phyloP scores from a whole-genome alignment of 2,113 vertebrate genomes.

The Epinephelus lanceolatus region DNA sequence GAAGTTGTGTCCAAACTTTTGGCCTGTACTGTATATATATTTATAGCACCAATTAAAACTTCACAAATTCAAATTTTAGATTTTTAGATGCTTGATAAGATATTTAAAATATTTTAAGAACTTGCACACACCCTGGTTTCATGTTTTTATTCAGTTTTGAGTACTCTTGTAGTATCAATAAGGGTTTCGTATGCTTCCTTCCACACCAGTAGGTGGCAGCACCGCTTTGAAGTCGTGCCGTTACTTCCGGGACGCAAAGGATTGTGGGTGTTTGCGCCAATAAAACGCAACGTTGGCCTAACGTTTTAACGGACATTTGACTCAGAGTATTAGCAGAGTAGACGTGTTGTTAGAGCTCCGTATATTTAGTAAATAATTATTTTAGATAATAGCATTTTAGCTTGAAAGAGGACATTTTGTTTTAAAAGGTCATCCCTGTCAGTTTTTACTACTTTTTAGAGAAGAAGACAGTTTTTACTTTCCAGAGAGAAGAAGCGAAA shows the following conservation, averaged over 20 bases:
- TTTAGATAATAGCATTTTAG: rapidly evolving
- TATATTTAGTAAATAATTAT: rapidly evolving
- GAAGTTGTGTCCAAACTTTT: too few relatives aligned
- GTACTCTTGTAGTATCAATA: not conserved
- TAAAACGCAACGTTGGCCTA: not conserved
- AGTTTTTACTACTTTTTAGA: not conserved
- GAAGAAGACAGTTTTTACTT: not conserved
- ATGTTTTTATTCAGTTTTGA: not conserved
- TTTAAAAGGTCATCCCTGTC: rapidly evolving
- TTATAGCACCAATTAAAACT: too few relatives aligned
- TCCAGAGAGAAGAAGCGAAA: not conserved
- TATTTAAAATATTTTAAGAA: too few relatives aligned
- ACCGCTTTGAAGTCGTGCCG: not conserved
- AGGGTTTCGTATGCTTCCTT: not conserved
- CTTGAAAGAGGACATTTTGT: rapidly evolving
- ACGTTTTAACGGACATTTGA: not conserved
- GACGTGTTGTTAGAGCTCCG: rapidly evolving
- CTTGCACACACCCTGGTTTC: too few relatives aligned
- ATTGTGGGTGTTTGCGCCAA: conserved; percentile 40
- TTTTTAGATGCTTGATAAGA: too few relatives aligned
- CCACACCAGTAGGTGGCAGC: conserved; percentile 52
- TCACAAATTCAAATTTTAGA: too few relatives aligned
- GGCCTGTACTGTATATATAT: too few relatives aligned
- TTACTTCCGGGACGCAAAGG: conserved; percentile 1
- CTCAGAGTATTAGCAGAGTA: rapidly evolving